A percentile compares a stretch with the other conserved stretches of the same genome.
These are phyloP conservation scores for Adelphocoris suturalis DNA, from an alignment of 2,888 invertebrate species.

Conservation along the genomic window DNA sequence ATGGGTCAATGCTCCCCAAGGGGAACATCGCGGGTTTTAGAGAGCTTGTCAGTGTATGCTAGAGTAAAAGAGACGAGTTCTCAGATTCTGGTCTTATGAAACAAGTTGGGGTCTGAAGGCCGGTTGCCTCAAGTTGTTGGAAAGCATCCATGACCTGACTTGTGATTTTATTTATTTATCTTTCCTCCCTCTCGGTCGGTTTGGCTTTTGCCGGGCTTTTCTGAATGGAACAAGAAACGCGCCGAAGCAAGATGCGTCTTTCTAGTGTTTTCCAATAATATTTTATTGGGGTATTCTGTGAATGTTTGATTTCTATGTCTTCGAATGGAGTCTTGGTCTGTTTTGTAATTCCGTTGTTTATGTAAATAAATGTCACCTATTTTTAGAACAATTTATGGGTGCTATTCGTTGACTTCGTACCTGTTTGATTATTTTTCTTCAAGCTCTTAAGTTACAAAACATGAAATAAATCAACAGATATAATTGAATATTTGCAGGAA, in stretches of 20 bases:
- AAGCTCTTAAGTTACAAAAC: too few relatives aligned
- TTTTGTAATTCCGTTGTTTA: too few relatives aligned
- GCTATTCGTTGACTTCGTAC: too few relatives aligned
- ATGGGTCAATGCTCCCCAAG: background rate
- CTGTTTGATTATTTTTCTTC: too few relatives aligned
- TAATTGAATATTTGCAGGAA: too few relatives aligned
- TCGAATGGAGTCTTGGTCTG: too few relatives aligned
- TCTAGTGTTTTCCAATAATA: background rate
- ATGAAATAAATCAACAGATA: too few relatives aligned
- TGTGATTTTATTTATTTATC: slow-evolving; percentile 49
- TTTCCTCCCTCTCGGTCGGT: background rate
- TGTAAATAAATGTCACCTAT: too few relatives aligned
- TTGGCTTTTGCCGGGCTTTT: background rate
- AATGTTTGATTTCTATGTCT: slow-evolving; percentile 2
- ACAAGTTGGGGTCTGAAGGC: slow-evolving; percentile 37
- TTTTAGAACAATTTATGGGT: too few relatives aligned
- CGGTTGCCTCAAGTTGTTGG: slow-evolving; percentile 20
- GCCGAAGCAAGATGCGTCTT: background rate
- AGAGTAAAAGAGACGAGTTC: slow-evolving; percentile 4
- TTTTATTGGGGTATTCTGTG: background rate
- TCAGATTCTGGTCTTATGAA: background rate
- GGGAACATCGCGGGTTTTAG: background rate
- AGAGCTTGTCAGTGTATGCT: background rate
- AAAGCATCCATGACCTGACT: slow-evolving; percentile 48
- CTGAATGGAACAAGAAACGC: background rate